phyloP scores from a whole-genome alignment of 2,797 vertebrate genomes.

The Mormyrus proboscirostris region DNA sequence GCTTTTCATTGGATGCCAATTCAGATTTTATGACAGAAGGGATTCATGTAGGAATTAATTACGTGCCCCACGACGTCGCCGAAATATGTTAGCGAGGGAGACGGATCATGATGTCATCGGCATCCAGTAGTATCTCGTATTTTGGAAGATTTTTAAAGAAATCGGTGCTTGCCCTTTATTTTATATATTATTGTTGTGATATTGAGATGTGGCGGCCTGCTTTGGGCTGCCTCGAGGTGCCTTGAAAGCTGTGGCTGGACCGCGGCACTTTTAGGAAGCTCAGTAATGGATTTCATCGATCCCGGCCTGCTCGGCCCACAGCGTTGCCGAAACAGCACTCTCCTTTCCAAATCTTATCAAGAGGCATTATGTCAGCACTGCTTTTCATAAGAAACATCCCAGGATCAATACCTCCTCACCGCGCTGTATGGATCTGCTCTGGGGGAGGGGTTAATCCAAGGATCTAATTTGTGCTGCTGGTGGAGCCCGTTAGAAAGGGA shows the following conservation, averaged over 20 bases:
- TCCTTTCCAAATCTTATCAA: constrained; percentile 48
- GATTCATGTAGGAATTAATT: constrained; percentile 56
- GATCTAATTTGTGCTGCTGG: constrained; percentile 39
- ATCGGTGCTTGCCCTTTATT: neutral
- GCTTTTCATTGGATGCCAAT: constrained; percentile 53
- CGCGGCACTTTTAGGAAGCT: constrained; percentile 46
- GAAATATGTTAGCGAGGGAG: constrained; percentile 51
- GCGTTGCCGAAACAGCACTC: constrained; percentile 43
- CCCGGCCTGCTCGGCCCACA: constrained; percentile 35
- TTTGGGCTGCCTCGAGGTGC: neutral
- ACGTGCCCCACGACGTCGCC: constrained; percentile 49
- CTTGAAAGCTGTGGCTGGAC: constrained; percentile 35
- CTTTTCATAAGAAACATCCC: constrained; percentile 54
- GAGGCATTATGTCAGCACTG: constrained; percentile 56
- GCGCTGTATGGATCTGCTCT: constrained; percentile 38
- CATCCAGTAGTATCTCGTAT: neutral
- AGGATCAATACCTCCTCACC: constrained; percentile 45
- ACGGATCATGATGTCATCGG: constrained; percentile 56
- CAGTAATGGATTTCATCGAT: constrained; percentile 58
- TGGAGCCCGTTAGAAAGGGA: constrained; percentile 25
- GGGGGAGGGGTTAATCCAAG: constrained; percentile 34
- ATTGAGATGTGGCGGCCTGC: neutral
- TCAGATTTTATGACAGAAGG: constrained; percentile 56
- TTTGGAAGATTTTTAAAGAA: neutral
- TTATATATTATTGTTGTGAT: neutral